Conservation (phyloP, 2,888 invertebrate species). For the Drosophila formosana region DNA sequence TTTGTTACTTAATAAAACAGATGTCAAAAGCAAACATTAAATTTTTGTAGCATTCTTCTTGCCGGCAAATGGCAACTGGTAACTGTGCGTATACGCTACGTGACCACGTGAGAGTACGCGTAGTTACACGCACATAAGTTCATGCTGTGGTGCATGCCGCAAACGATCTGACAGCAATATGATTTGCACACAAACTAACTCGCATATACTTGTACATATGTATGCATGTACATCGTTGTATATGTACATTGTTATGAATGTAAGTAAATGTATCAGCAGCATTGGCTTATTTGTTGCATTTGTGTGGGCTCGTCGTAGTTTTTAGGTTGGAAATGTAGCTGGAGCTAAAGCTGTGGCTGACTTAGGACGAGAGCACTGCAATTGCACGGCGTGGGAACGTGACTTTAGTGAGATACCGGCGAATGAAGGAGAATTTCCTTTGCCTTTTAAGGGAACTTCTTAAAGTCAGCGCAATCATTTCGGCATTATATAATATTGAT, state of each 20-base stretch:
- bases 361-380: constrained; percentile 12
- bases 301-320: not conserved
- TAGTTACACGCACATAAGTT: not conserved
- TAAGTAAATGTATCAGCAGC: constrained; percentile 14
- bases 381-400: constrained; percentile 35
- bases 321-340: not conserved
- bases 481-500: not conserved
- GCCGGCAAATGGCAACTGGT: constrained; percentile 20
- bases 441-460: not conserved
- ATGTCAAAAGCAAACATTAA: constrained; percentile 52
- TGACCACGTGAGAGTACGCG: not conserved
- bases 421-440: not conserved
- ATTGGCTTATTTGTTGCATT: constrained; percentile 39
- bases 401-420: constrained; percentile 29
- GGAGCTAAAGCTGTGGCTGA: constrained; percentile 10
- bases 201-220: not conserved
- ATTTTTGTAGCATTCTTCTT: constrained; percentile 28
- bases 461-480: constrained; percentile 3
- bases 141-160: constrained; percentile 22
- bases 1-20: constrained; percentile 38
- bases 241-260: constrained; percentile 17
- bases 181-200: constrained; percentile 28
- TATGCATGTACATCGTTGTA: not conserved
- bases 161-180: constrained; percentile 41
- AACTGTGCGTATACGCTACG: constrained; percentile 52